Evolutionary conservation across 2,888 invertebrate genomes (phyloP).

Genomic region (Arge pagana): DNA sequence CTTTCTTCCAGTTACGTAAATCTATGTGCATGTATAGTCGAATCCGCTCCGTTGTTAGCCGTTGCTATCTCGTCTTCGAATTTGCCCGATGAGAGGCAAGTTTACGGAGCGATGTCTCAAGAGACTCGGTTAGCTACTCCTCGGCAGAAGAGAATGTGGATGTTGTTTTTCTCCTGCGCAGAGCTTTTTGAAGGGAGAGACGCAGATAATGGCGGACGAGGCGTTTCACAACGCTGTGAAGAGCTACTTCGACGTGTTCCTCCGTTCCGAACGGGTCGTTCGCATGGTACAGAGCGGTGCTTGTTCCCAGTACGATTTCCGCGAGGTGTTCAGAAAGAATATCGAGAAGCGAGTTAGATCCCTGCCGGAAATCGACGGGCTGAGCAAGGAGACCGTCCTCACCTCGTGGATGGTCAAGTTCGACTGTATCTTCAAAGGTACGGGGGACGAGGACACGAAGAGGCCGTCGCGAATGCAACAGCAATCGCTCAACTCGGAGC

Average conservation of each 20-base stretch:
- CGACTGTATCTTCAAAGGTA: constrained; percentile 96
- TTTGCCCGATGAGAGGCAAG: too few species aligned
- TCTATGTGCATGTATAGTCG: too few species aligned
- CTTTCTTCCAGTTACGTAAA: too few species aligned
- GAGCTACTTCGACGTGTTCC: constrained; percentile 92
- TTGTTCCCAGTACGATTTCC: constrained; percentile 97
- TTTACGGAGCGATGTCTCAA: too few species aligned
- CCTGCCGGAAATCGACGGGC: constrained; percentile 97
- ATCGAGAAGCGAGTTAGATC: constrained; percentile 98
- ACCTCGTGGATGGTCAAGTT: constrained; percentile 99
- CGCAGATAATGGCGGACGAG: constrained; percentile 96
- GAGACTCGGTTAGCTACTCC: too few species aligned
- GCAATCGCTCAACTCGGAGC: constrained; percentile 88
- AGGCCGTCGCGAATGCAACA: constrained; percentile 86
- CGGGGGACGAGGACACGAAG: constrained; percentile 86
- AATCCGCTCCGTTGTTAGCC: too few species aligned
- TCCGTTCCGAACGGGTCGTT: constrained; percentile 93
- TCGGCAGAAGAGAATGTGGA: too few species aligned
- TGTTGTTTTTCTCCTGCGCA: constrained; percentile 49
- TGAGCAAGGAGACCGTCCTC: constrained; percentile 98
- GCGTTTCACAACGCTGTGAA: constrained; percentile 99
- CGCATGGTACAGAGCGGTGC: constrained; percentile 98
- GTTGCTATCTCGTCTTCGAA: too few species aligned
- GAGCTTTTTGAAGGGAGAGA: constrained; percentile 96
- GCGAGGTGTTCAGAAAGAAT: constrained; percentile 97